A percentile compares a stretch with the other conserved stretches of the same genome.
Evolutionary conservation across 2,113 vertebrate genomes (phyloP).

Genomic region (Empidonax alnorum): DNA sequence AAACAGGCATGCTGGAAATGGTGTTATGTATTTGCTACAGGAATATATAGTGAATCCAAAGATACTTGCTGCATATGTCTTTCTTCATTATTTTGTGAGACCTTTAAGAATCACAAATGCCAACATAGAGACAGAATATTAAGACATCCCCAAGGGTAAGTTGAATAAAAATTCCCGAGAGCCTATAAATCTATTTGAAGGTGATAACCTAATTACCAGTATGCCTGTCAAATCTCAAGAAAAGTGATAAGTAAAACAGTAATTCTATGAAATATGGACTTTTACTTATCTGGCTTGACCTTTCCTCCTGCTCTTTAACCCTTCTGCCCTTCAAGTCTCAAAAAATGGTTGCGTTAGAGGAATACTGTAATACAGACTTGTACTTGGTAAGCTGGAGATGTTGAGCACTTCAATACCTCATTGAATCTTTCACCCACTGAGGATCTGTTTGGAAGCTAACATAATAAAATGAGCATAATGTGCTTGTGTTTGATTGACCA

Average conservation of each 20-base stretch:
- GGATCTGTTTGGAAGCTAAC: not conserved
- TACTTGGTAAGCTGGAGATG: conserved; percentile 21
- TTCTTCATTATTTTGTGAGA: conserved; percentile 11
- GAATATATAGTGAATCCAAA: not conserved
- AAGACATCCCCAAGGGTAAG: conserved; percentile 60
- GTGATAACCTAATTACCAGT: conserved; percentile 59
- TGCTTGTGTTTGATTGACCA: not conserved
- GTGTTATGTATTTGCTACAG: not conserved
- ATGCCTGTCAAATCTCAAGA: conserved; percentile 49
- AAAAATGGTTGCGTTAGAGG: not conserved
- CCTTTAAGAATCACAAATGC: conserved; percentile 51
- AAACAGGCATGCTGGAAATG: not conserved
- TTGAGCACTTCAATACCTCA: not conserved
- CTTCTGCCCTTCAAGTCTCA: conserved; percentile 49
- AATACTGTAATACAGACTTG: not conserved
- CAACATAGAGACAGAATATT: conserved; percentile 17
- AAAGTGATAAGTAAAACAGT: conserved; percentile 66
- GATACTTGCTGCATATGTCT: not conserved
- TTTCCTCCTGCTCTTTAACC: conserved; percentile 53
- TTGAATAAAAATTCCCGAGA: conserved; percentile 61
- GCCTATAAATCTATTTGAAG: conserved; percentile 66
- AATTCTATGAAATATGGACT: conserved; percentile 65
- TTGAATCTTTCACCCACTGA: not conserved
- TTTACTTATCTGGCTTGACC: conserved; percentile 60
- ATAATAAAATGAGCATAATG: not conserved